Base-by-base conservation (phyloP, 2,888 invertebrate genomes). In the Drosophila anceps region DNA sequence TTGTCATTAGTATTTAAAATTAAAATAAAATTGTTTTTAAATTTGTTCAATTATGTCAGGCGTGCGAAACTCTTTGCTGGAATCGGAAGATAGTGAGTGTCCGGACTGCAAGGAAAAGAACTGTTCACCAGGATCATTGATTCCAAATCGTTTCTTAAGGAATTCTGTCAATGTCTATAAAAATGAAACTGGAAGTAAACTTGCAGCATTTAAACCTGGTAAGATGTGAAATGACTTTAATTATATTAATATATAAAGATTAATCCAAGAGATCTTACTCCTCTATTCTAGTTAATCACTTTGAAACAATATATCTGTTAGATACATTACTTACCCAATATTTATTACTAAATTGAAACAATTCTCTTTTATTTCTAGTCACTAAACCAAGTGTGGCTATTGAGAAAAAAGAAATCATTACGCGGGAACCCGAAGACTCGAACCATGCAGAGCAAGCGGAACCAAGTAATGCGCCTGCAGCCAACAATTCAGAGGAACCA, bases 41-140 rank as follows among this genome's bases (percentile, higher is more conserved):
- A 4, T 13, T 53, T 15, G 8, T n/a, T 54, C 15, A 12, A 4
- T 44, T 39, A 1, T 48, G 91, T 6, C 89, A 98, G 98, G 98
- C 94, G 97, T 98, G 69, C 95, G 98, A 76, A 96, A 96, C 71
- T 96, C 96, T 51, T 93, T 99, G 54, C 92, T 99, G 64, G 98
- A 98, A 91, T 97, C 98, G 0, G 98, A 98, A 90, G 98, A 98
- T 73, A 98, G 98, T 87, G 97, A 98, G 92, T 99, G 99, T 93
- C 98, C 98, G 0, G 96, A 97, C 88, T 99, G 99, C 92, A 96
- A 97, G 67, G 98, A 98, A 92, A 96, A 97, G 86, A 98, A 98
- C 87, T 96, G 98, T 51, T 97, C 98, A 0, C 98, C 98, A 0
- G 97, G 97, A 54, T 97, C 97, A 1, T 94, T 99, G 46, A 98